Base-by-base conservation (phyloP, 1,140 invertebrate species). In the Copidosoma floridanum region DNA sequence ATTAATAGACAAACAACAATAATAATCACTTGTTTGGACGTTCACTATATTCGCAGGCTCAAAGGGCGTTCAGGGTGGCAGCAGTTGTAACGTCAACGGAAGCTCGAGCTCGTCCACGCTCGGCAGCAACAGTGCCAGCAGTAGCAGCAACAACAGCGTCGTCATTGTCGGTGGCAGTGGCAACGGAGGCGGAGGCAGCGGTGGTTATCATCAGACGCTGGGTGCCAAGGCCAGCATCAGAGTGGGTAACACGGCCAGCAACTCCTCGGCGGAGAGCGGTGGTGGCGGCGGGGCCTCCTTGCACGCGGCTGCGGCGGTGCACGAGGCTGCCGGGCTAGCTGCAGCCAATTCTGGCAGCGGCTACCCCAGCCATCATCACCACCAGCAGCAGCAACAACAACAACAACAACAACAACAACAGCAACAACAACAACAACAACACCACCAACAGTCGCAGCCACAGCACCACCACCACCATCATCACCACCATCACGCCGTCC, bases 241-340 rank as follows among this genome's bases (percentile, higher is more conserved):
- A 81, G 79, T 81, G 79, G 79, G 79, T 81, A 81, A 81, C 77
- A 71, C 73, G 76, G 76, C 77, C 64, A 80, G 79, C 51, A 80
- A 79, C 69, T 75, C 77, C 73, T 74, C 76, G 72, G 78, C 78
- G 77, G 79, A 77, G 70, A 75, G 79, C 71, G 78, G 79, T 65
- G 77, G 77, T 71, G 16, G n/a, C 38, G 41, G 35, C 0, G 26
- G 8, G 14, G 38, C 16, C 23, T 6, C 24, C 8, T 27, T 24
- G 52, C n/a, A n/a, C n/a, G 35, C 59, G 35, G 21, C 57, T 47
- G 76, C 74, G 68, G 76, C 76, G 75, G 75, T 75, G 72, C 65
- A 70, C 55, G 73, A 72, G 64, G 72, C 71, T 65, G 69, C 69
- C 70, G 72, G 68, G 65, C 74, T 71, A 70, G 70, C 75, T 69